Evolutionary conservation across 2,888 invertebrate species (phyloP).

Genomic region (Torymus aiolomorphi): DNA sequence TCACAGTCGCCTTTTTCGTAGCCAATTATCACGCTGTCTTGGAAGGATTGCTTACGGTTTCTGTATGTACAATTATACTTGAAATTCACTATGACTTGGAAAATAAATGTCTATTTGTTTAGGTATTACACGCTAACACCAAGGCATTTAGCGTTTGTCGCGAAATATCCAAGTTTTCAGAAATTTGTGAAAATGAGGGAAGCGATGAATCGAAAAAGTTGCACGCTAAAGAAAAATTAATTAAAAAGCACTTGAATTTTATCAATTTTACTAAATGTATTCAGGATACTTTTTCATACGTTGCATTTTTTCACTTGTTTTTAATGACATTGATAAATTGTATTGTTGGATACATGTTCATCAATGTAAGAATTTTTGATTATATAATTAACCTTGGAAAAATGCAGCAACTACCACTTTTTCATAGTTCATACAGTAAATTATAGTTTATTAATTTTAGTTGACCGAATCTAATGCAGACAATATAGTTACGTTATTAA

Average conservation of each 20-base stretch:
- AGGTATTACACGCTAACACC: slow-evolving; percentile 35
- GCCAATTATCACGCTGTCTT: slow-evolving; percentile 22
- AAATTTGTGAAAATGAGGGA: slow-evolving; percentile 31
- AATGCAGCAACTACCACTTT: too few relatives aligned
- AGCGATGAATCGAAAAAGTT: too few relatives aligned
- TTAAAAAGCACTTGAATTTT: slow-evolving; percentile 57
- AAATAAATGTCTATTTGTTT: slow-evolving; percentile 16
- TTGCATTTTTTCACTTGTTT: slow-evolving; percentile 60
- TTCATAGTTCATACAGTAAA: too few relatives aligned
- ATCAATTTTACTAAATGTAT: too few relatives aligned
- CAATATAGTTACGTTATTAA: slow-evolving; percentile 18
- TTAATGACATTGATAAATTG: slow-evolving; percentile 59
- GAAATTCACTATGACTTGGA: too few relatives aligned
- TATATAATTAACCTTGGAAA: too few relatives aligned
- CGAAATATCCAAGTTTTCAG: slow-evolving; percentile 44
- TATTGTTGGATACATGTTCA: slow-evolving; percentile 60
- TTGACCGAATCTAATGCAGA: not conserved
- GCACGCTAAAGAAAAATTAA: slow-evolving; percentile 35
- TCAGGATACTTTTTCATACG: slow-evolving; percentile 57
- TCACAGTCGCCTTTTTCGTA: not conserved
- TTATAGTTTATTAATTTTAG: too few relatives aligned
- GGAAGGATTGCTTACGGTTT: slow-evolving; percentile 30
- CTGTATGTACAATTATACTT: slow-evolving; percentile 9
- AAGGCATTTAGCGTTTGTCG: slow-evolving; percentile 39
- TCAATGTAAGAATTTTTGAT: slow-evolving; percentile 59